These are phyloP conservation scores for Saguinus imperator DNA, from an alignment of 2,113 vertebrate genomes.

Conservation along the genomic window DNA sequence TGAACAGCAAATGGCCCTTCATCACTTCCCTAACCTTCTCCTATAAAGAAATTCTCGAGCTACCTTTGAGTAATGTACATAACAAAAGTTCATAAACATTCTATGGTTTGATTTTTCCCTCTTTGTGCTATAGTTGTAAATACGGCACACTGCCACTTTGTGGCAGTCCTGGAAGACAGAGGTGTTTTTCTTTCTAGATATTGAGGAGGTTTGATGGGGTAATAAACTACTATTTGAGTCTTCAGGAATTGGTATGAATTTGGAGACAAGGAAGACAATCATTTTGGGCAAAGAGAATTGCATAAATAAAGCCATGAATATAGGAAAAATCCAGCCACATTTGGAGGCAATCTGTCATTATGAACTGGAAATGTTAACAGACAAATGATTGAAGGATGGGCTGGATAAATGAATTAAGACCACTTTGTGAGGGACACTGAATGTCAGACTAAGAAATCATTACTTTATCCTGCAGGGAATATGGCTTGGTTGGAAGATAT, in stretches of 20 bases:
- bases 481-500: slow-evolving; percentile 1
- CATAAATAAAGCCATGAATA: not conserved
- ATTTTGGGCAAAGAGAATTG: not conserved
- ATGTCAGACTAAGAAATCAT: not conserved
- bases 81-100: not conserved
- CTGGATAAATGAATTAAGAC: not conserved
- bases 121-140: not conserved
- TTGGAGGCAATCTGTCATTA: not conserved
- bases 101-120: not conserved
- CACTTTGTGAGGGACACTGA: not conserved
- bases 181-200: not conserved
- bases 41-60: not conserved
- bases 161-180: not conserved
- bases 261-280: not conserved
- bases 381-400: not conserved
- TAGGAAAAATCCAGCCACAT: not conserved
- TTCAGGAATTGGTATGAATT: not conserved
- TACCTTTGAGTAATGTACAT: not conserved
- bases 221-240: not conserved
- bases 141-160: not conserved
- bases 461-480: not conserved
- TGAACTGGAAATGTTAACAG: not conserved
- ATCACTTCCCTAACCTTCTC: not conserved
- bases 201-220: not conserved
- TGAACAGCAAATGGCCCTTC: not conserved